phyloP scores from a whole-genome alignment of 2,797 vertebrate genomes.

The Salmo trutta region DNA sequence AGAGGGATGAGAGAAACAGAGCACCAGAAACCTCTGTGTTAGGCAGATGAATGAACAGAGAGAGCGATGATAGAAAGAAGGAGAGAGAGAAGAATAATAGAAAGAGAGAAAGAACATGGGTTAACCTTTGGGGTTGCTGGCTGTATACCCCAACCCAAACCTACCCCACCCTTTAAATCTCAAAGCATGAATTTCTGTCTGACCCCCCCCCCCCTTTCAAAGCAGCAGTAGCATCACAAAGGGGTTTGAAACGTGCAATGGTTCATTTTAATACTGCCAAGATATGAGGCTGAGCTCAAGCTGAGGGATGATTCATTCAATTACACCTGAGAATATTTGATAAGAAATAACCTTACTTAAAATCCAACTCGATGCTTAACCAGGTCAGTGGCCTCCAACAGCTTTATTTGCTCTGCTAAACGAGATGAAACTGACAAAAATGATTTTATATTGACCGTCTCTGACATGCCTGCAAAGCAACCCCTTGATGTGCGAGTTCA shows the following conservation, averaged over 20 bases:
- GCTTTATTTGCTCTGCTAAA: too few species aligned
- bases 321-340: neutral
- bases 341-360: neutral
- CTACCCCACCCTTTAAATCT: neutral
- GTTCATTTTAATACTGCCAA: neutral
- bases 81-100: constrained; percentile 7
- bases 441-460: neutral
- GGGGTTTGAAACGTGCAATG: neutral
- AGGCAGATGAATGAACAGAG: constrained; percentile 9
- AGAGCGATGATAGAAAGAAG: neutral
- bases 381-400: neutral
- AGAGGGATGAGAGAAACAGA: constrained; percentile 2
- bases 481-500: too few species aligned
- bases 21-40: neutral
- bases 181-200: neutral
- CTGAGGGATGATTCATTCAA: neutral
- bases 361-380: neutral
- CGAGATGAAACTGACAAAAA: too few species aligned
- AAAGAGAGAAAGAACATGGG: neutral
- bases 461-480: too few species aligned
- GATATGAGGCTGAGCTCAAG: neutral
- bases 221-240: neutral
- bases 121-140: neutral
- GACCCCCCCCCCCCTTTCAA: neutral
- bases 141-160: neutral